phyloP scores from a whole-genome alignment of 2,797 vertebrate species.

The Phrynocephalus guinanensis region DNA sequence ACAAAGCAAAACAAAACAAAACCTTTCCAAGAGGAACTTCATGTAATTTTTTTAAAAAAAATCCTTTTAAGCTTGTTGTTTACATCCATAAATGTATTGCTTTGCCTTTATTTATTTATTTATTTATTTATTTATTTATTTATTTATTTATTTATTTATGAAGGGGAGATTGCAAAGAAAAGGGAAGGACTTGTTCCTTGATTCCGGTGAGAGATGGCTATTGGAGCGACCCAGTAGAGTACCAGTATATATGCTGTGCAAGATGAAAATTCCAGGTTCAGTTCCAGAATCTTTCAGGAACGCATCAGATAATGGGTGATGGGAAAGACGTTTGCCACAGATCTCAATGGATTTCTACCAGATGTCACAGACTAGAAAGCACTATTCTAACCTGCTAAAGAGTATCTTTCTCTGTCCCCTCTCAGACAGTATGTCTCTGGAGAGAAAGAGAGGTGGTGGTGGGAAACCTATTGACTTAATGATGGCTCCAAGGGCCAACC shows the following conservation, averaged over 20 bases:
- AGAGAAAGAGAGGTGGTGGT: background rate
- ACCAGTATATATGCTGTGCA: background rate
- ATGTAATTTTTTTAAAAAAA: slow-evolving; percentile 16
- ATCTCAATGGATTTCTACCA: background rate
- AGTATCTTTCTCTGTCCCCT: background rate
- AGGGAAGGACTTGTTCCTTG: slow-evolving; percentile 9
- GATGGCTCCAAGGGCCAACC: background rate
- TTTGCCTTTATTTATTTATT: background rate
- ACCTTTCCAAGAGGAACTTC: slow-evolving; percentile 50
- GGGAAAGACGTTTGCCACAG: background rate
- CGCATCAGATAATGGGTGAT: too few relatives aligned
- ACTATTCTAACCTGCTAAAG: background rate
- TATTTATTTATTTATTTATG: background rate
- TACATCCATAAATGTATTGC: slow-evolving; percentile 38
- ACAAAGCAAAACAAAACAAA: slow-evolving; percentile 33
- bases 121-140: too few relatives aligned
- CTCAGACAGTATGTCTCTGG: too few relatives aligned
- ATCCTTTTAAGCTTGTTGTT: slow-evolving; percentile 52
- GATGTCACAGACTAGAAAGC: background rate
- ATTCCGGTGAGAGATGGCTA: background rate
- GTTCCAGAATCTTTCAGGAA: background rate
- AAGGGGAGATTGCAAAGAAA: background rate
- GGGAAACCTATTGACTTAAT: background rate
- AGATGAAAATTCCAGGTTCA: background rate
- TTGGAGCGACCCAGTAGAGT: background rate